Evolutionary conservation across 2,113 vertebrate genomes (phyloP).

Genomic region (Proterorhinus semilunaris): DNA sequence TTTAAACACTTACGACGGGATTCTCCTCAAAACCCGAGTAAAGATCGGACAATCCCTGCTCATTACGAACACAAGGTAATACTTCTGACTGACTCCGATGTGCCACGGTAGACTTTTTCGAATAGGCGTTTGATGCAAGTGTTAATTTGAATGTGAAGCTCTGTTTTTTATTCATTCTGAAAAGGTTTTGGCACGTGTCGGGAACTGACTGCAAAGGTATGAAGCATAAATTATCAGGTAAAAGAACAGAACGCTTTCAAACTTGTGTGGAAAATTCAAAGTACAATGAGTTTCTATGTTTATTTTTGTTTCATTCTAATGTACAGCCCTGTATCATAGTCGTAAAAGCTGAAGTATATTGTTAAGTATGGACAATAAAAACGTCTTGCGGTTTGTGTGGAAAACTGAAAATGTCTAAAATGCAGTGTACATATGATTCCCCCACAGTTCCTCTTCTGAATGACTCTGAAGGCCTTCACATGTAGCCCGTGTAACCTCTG

Average conservation of each 20-base stretch:
- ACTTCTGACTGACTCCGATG: constrained; percentile 60
- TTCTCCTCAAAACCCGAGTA: constrained; percentile 23
- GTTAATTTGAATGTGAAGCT: too few species aligned
- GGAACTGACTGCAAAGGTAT: too few species aligned
- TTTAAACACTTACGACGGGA: constrained; percentile 28
- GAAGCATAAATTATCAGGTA: too few species aligned
- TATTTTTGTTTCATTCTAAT: constrained; percentile 6
- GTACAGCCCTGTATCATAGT: constrained; percentile 34
- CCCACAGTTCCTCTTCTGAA: constrained; percentile 21
- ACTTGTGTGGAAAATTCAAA: too few species aligned
- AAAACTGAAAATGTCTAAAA: not conserved
- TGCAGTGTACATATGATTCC: constrained; percentile 21
- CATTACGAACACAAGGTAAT: constrained; percentile 11
- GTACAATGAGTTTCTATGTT: too few species aligned
- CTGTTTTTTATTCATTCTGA: too few species aligned
- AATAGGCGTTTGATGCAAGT: not conserved
- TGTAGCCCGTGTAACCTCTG: constrained; percentile 26
- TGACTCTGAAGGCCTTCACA: constrained; percentile 56
- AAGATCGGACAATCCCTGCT: too few species aligned
- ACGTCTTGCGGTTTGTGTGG: not conserved
- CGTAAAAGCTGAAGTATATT: not conserved
- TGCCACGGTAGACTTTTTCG: constrained; percentile 64
- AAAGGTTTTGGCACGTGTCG: too few species aligned
- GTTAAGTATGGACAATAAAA: not conserved
- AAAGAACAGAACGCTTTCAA: too few species aligned